Base-by-base conservation (phyloP, 2,888 invertebrate genomes). In the Synanthedon myopaeformis region DNA sequence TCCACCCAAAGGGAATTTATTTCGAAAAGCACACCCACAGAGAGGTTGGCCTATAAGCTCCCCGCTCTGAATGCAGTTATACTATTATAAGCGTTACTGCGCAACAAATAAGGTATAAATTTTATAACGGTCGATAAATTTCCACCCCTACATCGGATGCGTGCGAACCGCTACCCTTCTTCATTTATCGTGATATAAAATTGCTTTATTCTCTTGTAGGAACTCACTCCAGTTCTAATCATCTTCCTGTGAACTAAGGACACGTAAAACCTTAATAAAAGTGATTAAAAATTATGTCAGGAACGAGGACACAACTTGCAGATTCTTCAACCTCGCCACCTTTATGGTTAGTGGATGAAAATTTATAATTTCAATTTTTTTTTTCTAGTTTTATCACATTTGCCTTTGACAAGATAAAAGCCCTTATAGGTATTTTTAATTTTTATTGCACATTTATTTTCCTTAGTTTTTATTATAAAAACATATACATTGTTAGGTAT, bases 261-360 rank as follows among this genome's bases (percentile, higher is more conserved):
- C 45, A 45, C 8, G 14, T 12, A 3, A 54, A 23, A 28, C 13
- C 41, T 56, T 53, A 42, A 53, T 11, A 12, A 49, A 41, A 12
- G 48, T 53, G 35, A 10, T 35, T 42, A 13, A 41, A 41, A 59
- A 86, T 35, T 35, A 35, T 87, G 86, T 79, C 86, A 8, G 75
- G 74, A 28, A 64, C 89, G 19, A 82, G 91, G 59, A 89, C 90
- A 57, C 92, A 92, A 68, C 73, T 92, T 52, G 92, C 92, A 0
- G 92, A 92, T 70, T 92, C 84, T 0, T 84, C 92, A 0, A 92
- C 92, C 0, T 92, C 92, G 4, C 92, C 92, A 3, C 90, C 92
- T 17, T 81, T 91, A 54, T 91, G 89, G 92, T 91, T 80, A 72
- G 69, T 70, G 51, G 55, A 52, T 23, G 23, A 23, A 23, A 23